phyloP scores from a whole-genome alignment of 1,140 invertebrate species.

The Carcinoscorpius rotundicauda region DNA sequence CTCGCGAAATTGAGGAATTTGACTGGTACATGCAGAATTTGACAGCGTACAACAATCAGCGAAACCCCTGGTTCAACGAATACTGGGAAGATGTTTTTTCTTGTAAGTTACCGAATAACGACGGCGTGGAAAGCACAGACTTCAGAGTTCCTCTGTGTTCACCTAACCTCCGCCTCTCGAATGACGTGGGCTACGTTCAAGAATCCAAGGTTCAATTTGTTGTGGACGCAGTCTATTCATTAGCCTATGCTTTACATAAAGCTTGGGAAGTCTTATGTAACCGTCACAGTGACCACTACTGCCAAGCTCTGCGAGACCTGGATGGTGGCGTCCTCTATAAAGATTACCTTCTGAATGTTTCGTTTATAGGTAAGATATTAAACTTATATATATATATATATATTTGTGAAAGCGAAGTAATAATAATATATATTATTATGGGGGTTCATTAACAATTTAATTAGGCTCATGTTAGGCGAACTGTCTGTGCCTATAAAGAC shows the following conservation, averaged over 20 bases:
- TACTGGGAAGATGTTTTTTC: slow-evolving; percentile 54
- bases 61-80: slow-evolving; percentile 65
- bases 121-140: too few relatives aligned
- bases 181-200: slow-evolving; percentile 39
- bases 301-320: slow-evolving; percentile 49
- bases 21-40: slow-evolving; percentile 53
- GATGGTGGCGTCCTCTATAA: slow-evolving; percentile 55
- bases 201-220: slow-evolving; percentile 82
- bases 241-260: slow-evolving; percentile 60
- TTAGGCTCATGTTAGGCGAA: too few relatives aligned
- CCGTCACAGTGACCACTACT: slow-evolving; percentile 36
- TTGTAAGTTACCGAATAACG: slow-evolving; percentile 31
- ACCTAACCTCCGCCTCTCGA: slow-evolving; percentile 31
- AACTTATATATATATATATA: too few relatives aligned
- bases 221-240: slow-evolving; percentile 74
- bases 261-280: slow-evolving; percentile 44
- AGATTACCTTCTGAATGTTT: slow-evolving; percentile 52
- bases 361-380: slow-evolving; percentile 45
- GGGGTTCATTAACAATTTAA: too few relatives aligned
- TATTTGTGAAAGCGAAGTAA: too few relatives aligned
- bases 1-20: slow-evolving; percentile 44
- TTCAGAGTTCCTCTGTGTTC: slow-evolving; percentile 25
- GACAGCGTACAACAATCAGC: slow-evolving; percentile 43
- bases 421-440: too few relatives aligned
- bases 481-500: too few relatives aligned